Evolutionary conservation across 2,888 invertebrate genomes (phyloP).

Genomic region (Polymixis lichenea): DNA sequence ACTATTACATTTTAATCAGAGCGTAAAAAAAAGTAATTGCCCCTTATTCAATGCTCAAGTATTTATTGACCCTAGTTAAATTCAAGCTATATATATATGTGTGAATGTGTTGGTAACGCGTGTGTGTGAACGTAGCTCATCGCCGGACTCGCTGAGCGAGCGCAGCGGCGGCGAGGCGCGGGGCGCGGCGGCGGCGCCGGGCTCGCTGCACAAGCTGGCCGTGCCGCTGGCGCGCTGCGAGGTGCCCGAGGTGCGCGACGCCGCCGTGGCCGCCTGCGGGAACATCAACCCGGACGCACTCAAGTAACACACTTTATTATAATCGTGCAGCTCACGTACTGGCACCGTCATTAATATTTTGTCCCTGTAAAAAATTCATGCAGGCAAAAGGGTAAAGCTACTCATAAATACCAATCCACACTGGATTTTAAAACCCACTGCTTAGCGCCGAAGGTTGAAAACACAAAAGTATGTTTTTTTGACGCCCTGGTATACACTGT

Average conservation of each 20-base stretch:
- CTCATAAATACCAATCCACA: not conserved
- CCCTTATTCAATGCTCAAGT: not conserved
- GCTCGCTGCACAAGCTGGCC: conserved; percentile 97
- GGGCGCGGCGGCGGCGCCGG: conserved; percentile 94
- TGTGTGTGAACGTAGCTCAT: conserved; percentile 91
- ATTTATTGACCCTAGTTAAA: not conserved
- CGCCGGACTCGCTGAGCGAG: conserved; percentile 97
- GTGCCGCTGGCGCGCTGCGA: conserved; percentile 98
- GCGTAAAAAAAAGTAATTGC: not conserved
- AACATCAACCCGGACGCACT: conserved; percentile 98
- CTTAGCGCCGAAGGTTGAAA: too few relatives aligned
- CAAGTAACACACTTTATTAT: conserved; percentile 92
- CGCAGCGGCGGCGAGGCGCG: conserved; percentile 94
- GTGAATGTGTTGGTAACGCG: conserved; percentile 14
- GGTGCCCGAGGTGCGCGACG: conserved; percentile 97
- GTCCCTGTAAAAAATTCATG: not conserved
- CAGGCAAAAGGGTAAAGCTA: not conserved
- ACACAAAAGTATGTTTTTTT: not conserved
- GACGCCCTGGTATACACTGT: not conserved
- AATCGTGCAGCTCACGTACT: too few relatives aligned
- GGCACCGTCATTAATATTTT: not conserved
- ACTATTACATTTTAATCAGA: not conserved
- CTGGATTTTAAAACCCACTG: not conserved
- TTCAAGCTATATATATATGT: not conserved
- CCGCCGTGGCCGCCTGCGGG: conserved; percentile 98